Evolutionary conservation across 2,888 invertebrate species (phyloP).

Genomic region (Drosophila tanythrix): DNA sequence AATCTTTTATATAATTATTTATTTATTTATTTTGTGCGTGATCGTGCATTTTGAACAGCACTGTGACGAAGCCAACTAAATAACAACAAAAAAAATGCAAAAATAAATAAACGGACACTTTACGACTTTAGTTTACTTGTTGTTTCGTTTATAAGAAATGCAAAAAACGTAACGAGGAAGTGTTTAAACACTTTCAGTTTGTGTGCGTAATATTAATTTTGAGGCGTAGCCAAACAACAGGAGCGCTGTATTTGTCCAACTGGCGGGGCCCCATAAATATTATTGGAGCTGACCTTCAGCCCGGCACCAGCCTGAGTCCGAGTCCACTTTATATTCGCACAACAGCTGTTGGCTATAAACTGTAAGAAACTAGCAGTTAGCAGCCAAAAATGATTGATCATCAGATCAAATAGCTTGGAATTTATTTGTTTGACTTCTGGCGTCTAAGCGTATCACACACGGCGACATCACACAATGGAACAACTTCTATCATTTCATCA

Average conservation of each 20-base stretch:
- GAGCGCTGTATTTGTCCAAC: constrained; percentile 15
- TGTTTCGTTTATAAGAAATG: constrained; percentile 45
- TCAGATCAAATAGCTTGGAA: constrained; percentile 60
- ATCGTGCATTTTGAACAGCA: constrained; percentile 49
- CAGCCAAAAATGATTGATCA: constrained; percentile 63
- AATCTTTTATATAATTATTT: constrained; percentile 41
- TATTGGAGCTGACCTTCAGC: constrained; percentile 28
- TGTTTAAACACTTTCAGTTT: constrained; percentile 33
- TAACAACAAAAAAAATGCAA: constrained; percentile 20
- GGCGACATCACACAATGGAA: constrained; percentile 46
- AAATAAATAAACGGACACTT: constrained; percentile 25
- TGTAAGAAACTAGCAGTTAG: constrained; percentile 8
- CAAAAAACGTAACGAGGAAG: constrained; percentile 72
- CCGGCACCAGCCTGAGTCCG: not conserved
- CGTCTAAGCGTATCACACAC: constrained; percentile 21
- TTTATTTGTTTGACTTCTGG: constrained; percentile 61
- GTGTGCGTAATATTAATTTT: constrained; percentile 54
- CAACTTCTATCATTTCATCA: constrained; percentile 45
- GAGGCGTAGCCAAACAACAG: constrained; percentile 32
- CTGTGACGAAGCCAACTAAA: constrained; percentile 39
- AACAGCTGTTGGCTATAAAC: constrained; percentile 32
- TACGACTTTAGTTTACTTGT: not conserved
- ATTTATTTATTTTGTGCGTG: constrained; percentile 60
- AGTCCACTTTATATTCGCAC: constrained; percentile 30
- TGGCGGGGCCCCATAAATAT: not conserved